phyloP scores from a whole-genome alignment of 1,140 invertebrate species.

The Anagrus nilaparvatae region DNA sequence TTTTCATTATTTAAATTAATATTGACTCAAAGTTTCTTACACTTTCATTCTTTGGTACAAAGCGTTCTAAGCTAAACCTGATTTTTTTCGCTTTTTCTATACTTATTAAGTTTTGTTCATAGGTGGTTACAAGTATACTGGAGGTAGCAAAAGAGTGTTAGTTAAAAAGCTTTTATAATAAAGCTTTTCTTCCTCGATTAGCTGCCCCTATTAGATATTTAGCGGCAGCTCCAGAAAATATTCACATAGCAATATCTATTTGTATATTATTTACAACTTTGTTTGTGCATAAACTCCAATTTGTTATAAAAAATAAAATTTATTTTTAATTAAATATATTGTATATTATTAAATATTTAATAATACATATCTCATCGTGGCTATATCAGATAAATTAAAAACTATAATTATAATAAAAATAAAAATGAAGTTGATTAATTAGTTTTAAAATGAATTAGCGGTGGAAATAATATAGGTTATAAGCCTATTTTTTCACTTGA shows the following conservation, averaged over 20 bases:
- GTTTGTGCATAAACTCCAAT: too few species aligned
- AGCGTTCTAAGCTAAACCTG: slow-evolving; percentile 33
- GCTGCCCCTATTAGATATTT: slow-evolving; percentile 59
- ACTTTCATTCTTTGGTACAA: slow-evolving; percentile 28
- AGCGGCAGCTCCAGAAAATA: slow-evolving; percentile 53
- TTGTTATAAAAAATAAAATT: too few species aligned
- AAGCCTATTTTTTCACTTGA: too few species aligned
- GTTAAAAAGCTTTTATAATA: slow-evolving; percentile 65
- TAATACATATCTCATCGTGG: too few species aligned
- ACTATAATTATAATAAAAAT: too few species aligned
- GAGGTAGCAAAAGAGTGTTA: slow-evolving; percentile 66
- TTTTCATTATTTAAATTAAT: not conserved
- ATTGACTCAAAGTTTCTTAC: slow-evolving; percentile 18
- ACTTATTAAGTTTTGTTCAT: slow-evolving; percentile 18
- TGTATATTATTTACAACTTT: too few species aligned
- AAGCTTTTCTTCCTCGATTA: slow-evolving; percentile 62
- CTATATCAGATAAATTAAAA: too few species aligned
- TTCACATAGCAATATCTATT: slow-evolving; percentile 55
- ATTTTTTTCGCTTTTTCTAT: slow-evolving; percentile 30
- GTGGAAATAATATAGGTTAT: too few species aligned
- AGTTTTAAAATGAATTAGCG: too few species aligned
- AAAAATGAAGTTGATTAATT: too few species aligned
- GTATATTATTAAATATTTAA: too few species aligned
- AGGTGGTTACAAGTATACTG: slow-evolving; percentile 61
- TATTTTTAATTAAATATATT: too few species aligned